Base-by-base conservation (phyloP, 2,797 vertebrate species). In the Chaetodon trifasciatus region DNA sequence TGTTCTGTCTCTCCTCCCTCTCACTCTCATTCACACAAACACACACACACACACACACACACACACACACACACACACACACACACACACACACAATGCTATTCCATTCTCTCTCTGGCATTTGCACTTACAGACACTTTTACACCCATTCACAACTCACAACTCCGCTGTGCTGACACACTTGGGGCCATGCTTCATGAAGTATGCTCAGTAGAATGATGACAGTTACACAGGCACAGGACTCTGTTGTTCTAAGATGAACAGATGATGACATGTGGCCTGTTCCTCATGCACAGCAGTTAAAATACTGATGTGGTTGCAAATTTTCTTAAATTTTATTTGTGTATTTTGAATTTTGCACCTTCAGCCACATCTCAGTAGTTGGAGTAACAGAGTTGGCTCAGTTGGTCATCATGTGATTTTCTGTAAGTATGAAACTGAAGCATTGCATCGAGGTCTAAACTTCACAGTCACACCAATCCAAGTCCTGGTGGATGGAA, bases 1-100 rank as follows among this genome's bases (percentile, higher is more conserved):
- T 88, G 76, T 73, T 78, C 57, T 37, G 23, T 39, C 13, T 24
- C 69, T 55, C 40, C 73, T 62, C 39, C 35, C 65, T 74, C 57
- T 73, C 50, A 37, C 15, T 72, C 42, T 50, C 63, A 57, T 49
- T 73, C 58, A 57, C 40, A 32, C 40, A 40, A 24, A 8, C 19
- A 19, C 55, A 23, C 46, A 47, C 17, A 47, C 46, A 21, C 19
- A 50, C 47, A 47, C 17, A 50, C 47, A 50, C 47, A 50, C 47
- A 40, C 47, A 8, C 19, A 19, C 55, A 23, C 46, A 40, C 47
- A 8, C 19, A 19, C 55, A 23, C 46, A 47, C 16, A 47, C 46
- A 21, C 19, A 50, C 47, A 47, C 17, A 50, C 47, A n/a, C 35
- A n/a, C 35, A n/a, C 28, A 32, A 50, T 52, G 23, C 78, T 50